Conservation (phyloP, 2,797 vertebrate species). For the Valencia hispanica region DNA sequence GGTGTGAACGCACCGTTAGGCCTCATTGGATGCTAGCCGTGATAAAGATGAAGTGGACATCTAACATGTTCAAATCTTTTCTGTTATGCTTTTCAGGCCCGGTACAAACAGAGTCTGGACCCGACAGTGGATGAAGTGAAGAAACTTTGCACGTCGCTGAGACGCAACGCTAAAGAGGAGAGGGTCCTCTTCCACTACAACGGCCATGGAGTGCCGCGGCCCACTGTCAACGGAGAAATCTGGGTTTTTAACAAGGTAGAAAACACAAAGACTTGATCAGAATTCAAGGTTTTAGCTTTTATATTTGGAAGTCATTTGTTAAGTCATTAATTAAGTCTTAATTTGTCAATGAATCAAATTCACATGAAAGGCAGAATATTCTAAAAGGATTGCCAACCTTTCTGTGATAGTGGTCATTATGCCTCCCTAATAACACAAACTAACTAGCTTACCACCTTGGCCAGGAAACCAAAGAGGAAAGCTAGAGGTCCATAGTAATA, state of each 20-base stretch:
- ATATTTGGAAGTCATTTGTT: not conserved
- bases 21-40: not conserved
- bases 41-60: not conserved
- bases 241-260: conserved; percentile 99
- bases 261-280: not conserved
- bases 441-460: not conserved
- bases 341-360: not conserved
- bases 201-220: conserved; percentile 95
- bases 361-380: not conserved
- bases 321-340: not conserved
- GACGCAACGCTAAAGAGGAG: conserved; percentile 97
- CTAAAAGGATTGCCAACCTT: not conserved
- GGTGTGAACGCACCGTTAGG: too few relatives aligned
- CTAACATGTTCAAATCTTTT: not conserved
- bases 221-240: conserved; percentile 97
- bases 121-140: conserved; percentile 98
- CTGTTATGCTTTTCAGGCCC: conserved; percentile 81
- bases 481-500: not conserved
- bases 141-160: conserved; percentile 94
- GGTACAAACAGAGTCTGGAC: conserved; percentile 98
- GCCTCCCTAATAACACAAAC: not conserved
- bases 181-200: conserved; percentile 98
- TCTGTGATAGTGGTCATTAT: not conserved
- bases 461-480: not conserved
- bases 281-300: not conserved